A percentile compares a stretch with the other conserved stretches of the same genome.
phyloP scores from a whole-genome alignment of 2,113 vertebrate species.

The Arvicanthis niloticus region DNA sequence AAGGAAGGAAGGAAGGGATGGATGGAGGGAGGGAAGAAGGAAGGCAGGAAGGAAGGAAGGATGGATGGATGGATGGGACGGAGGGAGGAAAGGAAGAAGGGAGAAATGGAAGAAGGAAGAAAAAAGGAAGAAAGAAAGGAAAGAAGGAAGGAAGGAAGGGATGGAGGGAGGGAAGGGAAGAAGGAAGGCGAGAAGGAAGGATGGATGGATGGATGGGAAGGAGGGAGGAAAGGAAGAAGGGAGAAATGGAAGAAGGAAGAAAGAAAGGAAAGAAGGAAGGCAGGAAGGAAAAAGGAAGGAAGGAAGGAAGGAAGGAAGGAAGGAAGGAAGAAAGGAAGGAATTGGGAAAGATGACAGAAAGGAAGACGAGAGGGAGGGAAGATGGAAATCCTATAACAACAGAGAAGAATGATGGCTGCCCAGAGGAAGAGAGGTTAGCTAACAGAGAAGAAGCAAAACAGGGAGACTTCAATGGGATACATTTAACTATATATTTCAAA shows the following conservation, averaged over 20 bases:
- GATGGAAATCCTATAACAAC: background rate
- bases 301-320: too few relatives aligned
- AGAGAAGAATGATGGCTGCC: background rate
- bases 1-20: too few relatives aligned
- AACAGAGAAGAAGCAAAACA: background rate
- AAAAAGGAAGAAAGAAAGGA: background rate
- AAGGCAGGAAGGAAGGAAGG: rapidly evolving
- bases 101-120: too few relatives aligned
- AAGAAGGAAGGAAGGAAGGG: too few relatives aligned
- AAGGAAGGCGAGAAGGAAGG: background rate
- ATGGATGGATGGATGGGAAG: background rate
- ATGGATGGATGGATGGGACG: rapidly evolving
- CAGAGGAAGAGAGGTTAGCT: background rate
- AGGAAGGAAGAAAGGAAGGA: background rate
- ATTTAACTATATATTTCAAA: background rate
- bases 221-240: background rate
- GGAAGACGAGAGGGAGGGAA: background rate
- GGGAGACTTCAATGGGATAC: too few relatives aligned
- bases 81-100: too few relatives aligned
- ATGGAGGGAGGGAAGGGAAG: rapidly evolving
- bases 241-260: background rate
- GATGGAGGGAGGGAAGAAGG: rapidly evolving
- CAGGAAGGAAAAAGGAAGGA: rapidly evolving
- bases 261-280: rapidly evolving
- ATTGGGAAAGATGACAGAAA: background rate